A percentile compares a stretch with the other conserved stretches of the same genome.
Conservation (phyloP, 1,140 invertebrate species). For the Lordiphosa collinella region DNA sequence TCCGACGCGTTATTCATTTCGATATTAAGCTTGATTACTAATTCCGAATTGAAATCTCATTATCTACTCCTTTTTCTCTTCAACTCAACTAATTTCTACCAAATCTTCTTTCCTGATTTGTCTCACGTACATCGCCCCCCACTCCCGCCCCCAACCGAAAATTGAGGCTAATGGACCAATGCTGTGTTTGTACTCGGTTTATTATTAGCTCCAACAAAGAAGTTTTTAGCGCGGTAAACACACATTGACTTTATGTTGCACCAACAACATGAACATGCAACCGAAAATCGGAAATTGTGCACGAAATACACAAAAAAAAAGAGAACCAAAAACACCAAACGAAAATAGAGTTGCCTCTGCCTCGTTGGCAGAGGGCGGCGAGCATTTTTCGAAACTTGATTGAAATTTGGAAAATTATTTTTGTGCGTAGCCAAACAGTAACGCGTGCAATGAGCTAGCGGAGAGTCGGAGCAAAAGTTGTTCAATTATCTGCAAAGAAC, state of each 20-base stretch:
- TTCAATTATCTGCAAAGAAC: conserved; percentile 30
- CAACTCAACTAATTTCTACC: no score
- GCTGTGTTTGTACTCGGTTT: conserved; percentile 50
- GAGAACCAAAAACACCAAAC: no score
- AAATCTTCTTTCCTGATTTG: conserved; percentile 10
- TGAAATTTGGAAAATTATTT: conserved; percentile 61
- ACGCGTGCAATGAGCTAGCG: conserved; percentile 53
- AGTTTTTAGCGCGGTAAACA: conserved; percentile 64
- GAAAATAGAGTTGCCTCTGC: conserved; percentile 65
- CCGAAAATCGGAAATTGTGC: conserved; percentile 57
- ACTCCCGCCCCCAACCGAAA: conserved; percentile 5
- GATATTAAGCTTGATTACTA: no score
- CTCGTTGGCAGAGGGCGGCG: conserved; percentile 14
- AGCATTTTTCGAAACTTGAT: conserved; percentile 46
- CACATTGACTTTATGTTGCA: conserved; percentile 55
- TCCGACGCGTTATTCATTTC: no score
- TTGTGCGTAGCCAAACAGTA: conserved; percentile 45
- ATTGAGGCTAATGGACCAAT: conserved; percentile 71
- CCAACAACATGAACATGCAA: conserved; percentile 22
- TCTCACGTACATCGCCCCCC: conserved; percentile 11
- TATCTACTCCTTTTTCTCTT: no score
- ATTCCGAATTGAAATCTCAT: no score
- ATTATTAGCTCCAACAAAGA: conserved; percentile 67
- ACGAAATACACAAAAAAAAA: conserved; percentile 12
- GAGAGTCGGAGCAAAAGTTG: conserved; percentile 18